Conservation (phyloP, 2,888 invertebrate genomes). For the Ennomos fuscantarius region DNA sequence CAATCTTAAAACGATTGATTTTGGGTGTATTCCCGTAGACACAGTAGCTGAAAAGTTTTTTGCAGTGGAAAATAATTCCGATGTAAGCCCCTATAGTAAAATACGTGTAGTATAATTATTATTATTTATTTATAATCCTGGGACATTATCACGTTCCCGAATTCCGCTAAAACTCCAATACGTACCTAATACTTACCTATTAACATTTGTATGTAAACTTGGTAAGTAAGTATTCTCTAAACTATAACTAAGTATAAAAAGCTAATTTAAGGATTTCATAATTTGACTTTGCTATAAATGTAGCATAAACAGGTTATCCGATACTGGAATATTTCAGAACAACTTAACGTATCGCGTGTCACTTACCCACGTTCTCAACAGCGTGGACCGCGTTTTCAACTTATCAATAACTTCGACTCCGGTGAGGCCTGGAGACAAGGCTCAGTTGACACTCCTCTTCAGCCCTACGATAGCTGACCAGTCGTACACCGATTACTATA, state of each 20-base stretch:
- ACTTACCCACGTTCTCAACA: constrained; percentile 65
- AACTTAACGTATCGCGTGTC: constrained; percentile 64
- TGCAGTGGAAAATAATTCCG: constrained; percentile 57
- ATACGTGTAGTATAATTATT: no score
- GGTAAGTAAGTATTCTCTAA: no score
- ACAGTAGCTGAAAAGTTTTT: constrained; percentile 59
- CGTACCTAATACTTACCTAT: no score
- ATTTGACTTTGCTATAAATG: not conserved
- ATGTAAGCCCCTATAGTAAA: constrained; percentile 49
- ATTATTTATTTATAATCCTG: no score
- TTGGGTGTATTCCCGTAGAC: constrained; percentile 69
- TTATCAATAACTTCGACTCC: constrained; percentile 58
- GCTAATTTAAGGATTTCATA: not conserved
- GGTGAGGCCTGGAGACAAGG: constrained; percentile 58
- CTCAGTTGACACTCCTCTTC: constrained; percentile 61
- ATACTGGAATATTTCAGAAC: constrained; percentile 49
- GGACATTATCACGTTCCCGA: no score
- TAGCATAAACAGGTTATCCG: no score
- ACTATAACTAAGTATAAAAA: no score
- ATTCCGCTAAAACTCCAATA: no score
- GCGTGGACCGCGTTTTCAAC: constrained; percentile 71
- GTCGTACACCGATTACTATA: constrained; percentile 74
- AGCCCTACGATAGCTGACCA: constrained; percentile 66
- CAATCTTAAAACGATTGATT: constrained; percentile 62
- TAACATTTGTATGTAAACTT: no score